Evolutionary conservation across 2,888 invertebrate genomes (phyloP).

Genomic region (Tinea semifulvella): DNA sequence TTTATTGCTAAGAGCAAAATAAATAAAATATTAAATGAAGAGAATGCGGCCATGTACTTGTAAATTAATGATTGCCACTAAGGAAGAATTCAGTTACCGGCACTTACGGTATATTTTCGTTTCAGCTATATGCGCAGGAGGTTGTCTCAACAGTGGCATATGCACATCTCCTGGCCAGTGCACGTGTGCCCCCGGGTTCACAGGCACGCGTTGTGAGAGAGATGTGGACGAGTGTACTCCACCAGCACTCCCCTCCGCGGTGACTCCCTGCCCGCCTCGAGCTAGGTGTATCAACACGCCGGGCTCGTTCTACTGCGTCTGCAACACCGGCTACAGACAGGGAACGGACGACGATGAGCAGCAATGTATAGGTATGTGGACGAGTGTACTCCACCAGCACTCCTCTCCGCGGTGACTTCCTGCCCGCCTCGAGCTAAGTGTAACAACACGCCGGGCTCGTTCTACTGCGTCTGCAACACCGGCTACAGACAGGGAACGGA

Average conservation of each 20-base stretch:
- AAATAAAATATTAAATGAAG: too few species aligned
- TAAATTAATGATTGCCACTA: too few species aligned
- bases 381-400: constrained; percentile 78
- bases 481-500: constrained; percentile 69
- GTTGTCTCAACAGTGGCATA: constrained; percentile 84
- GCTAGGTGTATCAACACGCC: constrained; percentile 88
- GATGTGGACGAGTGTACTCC: constrained; percentile 86
- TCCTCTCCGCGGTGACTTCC: constrained; percentile 68
- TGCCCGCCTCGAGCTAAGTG: constrained; percentile 82
- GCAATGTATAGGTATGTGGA: constrained; percentile 51
- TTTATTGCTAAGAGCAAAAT: too few species aligned
- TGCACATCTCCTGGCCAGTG: constrained; percentile 82
- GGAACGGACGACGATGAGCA: constrained; percentile 30
- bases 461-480: constrained; percentile 84
- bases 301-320: constrained; percentile 90
- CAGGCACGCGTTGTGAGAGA: constrained; percentile 83
- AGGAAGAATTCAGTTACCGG: too few species aligned
- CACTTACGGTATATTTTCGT: too few species aligned
- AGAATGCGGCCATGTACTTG: too few species aligned
- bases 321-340: constrained; percentile 77
- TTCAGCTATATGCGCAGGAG: constrained; percentile 81
- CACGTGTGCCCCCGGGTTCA: constrained; percentile 82
- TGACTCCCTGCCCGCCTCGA: constrained; percentile 76
- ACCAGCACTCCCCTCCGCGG: constrained; percentile 71
- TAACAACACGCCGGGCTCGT: constrained; percentile 90